Conservation (phyloP, 2,797 vertebrate species). For the Carcharodon carcharias region DNA sequence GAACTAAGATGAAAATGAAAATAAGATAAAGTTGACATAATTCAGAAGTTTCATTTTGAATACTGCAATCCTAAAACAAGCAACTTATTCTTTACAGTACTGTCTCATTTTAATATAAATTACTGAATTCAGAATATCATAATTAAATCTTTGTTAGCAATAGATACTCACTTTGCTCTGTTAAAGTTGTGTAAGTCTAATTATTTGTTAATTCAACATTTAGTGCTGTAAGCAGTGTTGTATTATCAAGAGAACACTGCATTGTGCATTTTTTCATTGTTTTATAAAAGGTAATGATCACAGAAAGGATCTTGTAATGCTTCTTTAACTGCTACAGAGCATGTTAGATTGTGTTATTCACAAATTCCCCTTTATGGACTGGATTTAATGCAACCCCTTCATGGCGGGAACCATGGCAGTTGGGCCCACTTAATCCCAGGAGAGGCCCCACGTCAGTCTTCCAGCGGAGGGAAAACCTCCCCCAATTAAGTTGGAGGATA, state of each 20-base stretch:
- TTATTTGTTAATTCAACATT: neutral
- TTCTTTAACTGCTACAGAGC: neutral
- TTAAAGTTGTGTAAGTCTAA: neutral
- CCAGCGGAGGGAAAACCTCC: too few species aligned
- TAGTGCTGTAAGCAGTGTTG: neutral
- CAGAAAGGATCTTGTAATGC: neutral
- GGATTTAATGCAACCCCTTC: too few species aligned
- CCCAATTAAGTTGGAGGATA: too few species aligned
- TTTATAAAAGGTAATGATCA: neutral
- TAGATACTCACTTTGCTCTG: neutral
- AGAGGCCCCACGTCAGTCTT: too few species aligned
- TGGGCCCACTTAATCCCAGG: too few species aligned
- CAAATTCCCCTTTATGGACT: neutral
- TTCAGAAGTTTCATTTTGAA: neutral
- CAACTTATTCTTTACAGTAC: neutral
- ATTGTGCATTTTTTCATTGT: neutral
- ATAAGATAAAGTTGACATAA: neutral
- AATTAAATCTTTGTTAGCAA: neutral
- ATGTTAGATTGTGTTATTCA: neutral
- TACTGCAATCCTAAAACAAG: neutral
- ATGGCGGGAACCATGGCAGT: too few species aligned
- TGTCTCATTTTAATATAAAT: neutral
- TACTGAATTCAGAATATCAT: too few species aligned
- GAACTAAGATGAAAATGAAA: neutral
- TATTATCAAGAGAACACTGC: neutral